Base-by-base conservation (phyloP, 2,888 invertebrate species). In the Hololepta plana region DNA sequence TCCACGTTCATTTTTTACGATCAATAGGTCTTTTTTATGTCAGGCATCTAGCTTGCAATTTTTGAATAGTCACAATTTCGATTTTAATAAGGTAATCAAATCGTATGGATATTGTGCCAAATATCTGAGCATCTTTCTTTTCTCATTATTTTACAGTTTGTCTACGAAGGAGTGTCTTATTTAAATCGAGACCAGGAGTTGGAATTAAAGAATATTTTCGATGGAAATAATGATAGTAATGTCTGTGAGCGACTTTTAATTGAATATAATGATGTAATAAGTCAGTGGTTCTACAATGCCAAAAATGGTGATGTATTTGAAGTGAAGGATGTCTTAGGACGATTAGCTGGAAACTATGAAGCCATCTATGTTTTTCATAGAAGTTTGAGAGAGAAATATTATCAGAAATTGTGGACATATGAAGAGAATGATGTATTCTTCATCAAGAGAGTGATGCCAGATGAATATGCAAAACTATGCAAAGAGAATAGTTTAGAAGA, bases 21-120 rank as follows among this genome's bases (percentile, higher is more conserved):
- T 68, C n/a, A 62, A 72, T 41, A 64, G 63, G 35, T 51, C 57
- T 14, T 67, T 72, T 43, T 53, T 60, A 21, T 71, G 69, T 41
- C 70, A 75, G 55, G 62, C 68, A 2, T 64, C 67, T 2, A 62
- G 69, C 3, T 41, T 74, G 8, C 62, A 65, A 30, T 81, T 79
- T 48, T 55, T 77, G 16, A 60, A 61, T 37, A 47, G 46, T 26
- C 57, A 72, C 44, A 61, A 65, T 12, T 74, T 75, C 50, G 66
- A 81, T 53, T 81, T 79, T 45, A 77, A 80, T 49, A 75, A 76
- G 68, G 80, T 77, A 59, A 26, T 17, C 17, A 17, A 17, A n/a
- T n/a, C n/a, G n/a, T n/a, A n/a, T n/a, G n/a, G n/a, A n/a, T n/a
- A n/a, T n/a, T n/a, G n/a, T n/a, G n/a, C n/a, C n/a, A n/a, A n/a